Evolutionary conservation across 2,888 invertebrate species (phyloP), one percentile per base, ranked within the genome.

Genomic region (Agriopis aurantiaria): DNA sequence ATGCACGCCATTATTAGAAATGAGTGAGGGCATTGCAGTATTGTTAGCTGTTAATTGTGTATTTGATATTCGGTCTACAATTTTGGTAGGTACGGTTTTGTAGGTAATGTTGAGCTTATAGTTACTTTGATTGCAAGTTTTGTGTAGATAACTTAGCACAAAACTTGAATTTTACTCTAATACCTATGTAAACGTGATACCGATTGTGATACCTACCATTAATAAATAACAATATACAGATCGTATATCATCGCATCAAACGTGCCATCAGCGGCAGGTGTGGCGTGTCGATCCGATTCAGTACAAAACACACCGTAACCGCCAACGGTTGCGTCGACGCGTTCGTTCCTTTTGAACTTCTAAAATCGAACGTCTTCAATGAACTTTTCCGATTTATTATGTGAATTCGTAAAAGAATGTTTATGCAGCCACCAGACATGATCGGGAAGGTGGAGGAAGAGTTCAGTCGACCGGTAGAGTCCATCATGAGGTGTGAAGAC

Each of bases 401-500:
- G 78, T 77, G 79, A 79, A 73, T 75, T 74, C 71, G 82, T 80
- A 76, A 67, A 73, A 87, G 76, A 75, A 91, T 91, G 91, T 85
- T 87, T 73, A 88, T 88, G 80, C 84, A 86, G 76, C 78, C 83
- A 56, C 73, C 80, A 74, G 83, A 88, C 7, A 72, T 77, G 70
- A 69, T 78, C 55, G 82, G 75, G 60, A 80, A 80, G 59, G 75
- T 81, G 74, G 89, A 86, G 9, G 89, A 89, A 63, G 91, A 88
- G 81, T 93, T 92, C 75, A 87, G 86, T 72, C 87, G 84, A 76
- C 91, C 94, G 58, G 92, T 93, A 62, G 93, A 94, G 84, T 90
- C 92, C 17, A 92, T 94, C 73, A 94, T 94, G 93, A 87, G 88
- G 78, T 93, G 92, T 80, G 92, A 93, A 75, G 92, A 94, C 79